Evolutionary conservation across 2,113 vertebrate genomes (phyloP).

Genomic region (Petroica traversi): DNA sequence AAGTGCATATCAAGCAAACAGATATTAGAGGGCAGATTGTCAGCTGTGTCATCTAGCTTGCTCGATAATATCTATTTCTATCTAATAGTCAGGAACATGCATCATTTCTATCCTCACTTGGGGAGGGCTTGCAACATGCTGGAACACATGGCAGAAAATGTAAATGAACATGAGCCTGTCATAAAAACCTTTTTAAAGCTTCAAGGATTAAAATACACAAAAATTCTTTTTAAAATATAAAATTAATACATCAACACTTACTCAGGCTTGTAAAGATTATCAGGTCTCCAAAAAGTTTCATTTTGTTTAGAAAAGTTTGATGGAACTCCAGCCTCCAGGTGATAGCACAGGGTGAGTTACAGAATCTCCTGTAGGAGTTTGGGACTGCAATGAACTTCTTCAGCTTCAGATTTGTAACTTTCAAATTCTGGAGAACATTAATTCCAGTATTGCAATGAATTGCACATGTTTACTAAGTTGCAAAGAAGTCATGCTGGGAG

Average conservation of each 20-base stretch:
- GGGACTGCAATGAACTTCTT: background rate
- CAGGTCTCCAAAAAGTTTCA: background rate
- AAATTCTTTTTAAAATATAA: background rate
- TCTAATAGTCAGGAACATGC: background rate
- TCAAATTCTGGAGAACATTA: background rate
- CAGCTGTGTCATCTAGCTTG: background rate
- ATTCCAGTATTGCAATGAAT: background rate
- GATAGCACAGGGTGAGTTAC: background rate
- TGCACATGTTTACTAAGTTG: background rate
- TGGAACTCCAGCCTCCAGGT: background rate
- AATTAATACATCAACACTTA: background rate
- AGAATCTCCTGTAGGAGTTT: background rate
- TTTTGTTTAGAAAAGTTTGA: fast-evolving
- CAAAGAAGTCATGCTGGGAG: background rate
- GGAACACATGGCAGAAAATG: background rate
- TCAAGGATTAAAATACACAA: background rate
- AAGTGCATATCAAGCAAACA: background rate
- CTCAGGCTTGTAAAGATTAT: background rate
- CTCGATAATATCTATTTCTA: background rate
- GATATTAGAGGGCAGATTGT: background rate
- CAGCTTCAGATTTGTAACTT: background rate
- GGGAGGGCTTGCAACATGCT: background rate
- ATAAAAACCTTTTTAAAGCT: background rate
- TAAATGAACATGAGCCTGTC: background rate
- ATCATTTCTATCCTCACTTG: background rate